phyloP scores from a whole-genome alignment of 2,797 vertebrate genomes.

The Leptodactylus fallax region DNA sequence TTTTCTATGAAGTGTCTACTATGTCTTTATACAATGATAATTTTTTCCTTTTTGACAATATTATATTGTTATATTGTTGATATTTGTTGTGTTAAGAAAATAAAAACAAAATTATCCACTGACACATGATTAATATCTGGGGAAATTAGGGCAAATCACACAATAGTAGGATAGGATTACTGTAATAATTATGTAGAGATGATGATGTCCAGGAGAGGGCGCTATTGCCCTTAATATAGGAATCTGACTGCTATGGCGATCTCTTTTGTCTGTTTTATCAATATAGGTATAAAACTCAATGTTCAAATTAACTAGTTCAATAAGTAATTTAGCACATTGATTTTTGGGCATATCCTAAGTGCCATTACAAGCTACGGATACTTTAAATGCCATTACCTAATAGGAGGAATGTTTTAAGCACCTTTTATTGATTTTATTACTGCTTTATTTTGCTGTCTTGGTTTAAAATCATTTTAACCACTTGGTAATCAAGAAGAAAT shows the following conservation, averaged over 20 bases:
- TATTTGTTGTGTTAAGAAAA: neutral
- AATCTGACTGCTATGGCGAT: conserved; percentile 19
- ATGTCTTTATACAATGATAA: neutral
- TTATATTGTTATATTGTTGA: neutral
- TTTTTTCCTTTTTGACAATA: neutral
- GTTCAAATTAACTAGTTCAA: conserved; percentile 87
- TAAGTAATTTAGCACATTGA: conserved; percentile 88
- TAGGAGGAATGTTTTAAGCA: conserved; percentile 87
- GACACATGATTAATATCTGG: neutral
- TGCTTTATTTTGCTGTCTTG: conserved; percentile 86
- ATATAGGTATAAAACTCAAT: conserved; percentile 83
- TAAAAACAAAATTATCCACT: neutral
- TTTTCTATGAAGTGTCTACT: neutral
- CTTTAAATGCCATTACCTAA: conserved; percentile 89
- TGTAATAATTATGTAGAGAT: neutral
- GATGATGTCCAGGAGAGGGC: conserved; percentile 76
- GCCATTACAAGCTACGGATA: conserved; percentile 86
- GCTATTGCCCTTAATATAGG: conserved; percentile 70
- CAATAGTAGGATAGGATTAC: neutral
- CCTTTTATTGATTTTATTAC: conserved; percentile 88
- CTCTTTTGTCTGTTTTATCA: conserved; percentile 77
- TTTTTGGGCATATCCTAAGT: conserved; percentile 85
- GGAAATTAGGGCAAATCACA: neutral
- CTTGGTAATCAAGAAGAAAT: conserved; percentile 85
- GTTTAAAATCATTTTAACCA: conserved; percentile 86